Evolutionary conservation across 35 echinoderm and acorn worm species (phyloP).

Genomic region (Patiria miniata): DNA sequence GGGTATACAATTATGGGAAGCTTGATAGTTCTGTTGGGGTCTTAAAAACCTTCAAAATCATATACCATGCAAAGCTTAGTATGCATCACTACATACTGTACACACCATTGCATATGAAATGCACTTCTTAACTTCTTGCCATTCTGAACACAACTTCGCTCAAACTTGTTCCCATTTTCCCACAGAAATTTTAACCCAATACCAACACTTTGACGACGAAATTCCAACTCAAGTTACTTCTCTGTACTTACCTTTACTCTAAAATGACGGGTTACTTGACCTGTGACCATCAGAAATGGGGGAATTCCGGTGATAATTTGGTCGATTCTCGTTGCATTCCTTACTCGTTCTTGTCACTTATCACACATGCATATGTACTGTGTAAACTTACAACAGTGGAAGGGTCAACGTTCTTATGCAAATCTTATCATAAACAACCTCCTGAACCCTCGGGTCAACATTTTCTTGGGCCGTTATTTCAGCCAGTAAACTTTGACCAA

Average conservation of each 20-base stretch:
- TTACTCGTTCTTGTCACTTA: background rate
- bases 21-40: too few relatives aligned
- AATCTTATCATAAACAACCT: background rate
- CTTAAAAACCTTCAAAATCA: too few relatives aligned
- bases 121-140: too few relatives aligned
- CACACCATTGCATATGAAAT: too few relatives aligned
- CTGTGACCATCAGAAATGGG: background rate
- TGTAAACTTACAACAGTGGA: too few relatives aligned
- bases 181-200: background rate
- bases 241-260: background rate
- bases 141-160: background rate
- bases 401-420: constrained; percentile 27
- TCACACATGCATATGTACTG: background rate
- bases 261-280: background rate
- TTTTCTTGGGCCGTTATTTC: background rate
- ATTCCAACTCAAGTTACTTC: background rate
- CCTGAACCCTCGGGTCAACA: constrained; percentile 4
- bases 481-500: too few relatives aligned
- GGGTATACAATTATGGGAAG: too few relatives aligned
- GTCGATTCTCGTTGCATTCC: background rate
- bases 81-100: too few relatives aligned
- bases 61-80: too few relatives aligned
- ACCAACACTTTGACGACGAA: background rate
- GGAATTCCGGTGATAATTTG: background rate
- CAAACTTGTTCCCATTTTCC: constrained; percentile 3